Evolutionary conservation across 2,797 vertebrate species (phyloP), one percentile per base, ranked within the genome.

Genomic region (Diceros bicornis): DNA sequence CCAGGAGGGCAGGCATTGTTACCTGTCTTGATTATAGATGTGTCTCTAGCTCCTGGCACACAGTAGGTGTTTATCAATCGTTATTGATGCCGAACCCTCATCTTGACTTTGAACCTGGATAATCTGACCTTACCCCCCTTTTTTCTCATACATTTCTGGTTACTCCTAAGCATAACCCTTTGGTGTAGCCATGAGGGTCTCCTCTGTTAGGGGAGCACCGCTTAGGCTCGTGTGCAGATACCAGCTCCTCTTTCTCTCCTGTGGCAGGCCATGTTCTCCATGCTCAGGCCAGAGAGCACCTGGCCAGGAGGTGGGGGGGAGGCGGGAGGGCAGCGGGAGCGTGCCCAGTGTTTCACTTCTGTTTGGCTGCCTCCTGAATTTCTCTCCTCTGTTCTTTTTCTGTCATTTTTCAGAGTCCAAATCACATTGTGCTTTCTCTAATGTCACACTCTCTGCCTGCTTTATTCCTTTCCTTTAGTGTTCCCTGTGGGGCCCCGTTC

Each of bases 281-380:
- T 8, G 14, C 7, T 17, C 57, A 78, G 77, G 52, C n/a, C 50
- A 52, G 50, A 11, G 34, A n/a, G 78, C 18, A 1, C 11, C 13
- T 69, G 66, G 18, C 74, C 3, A 9, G 59, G 55, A 34, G 8
- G 52, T 7, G 37, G 57, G 32, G 34, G 50, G n/a, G n/a, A n/a
- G 75, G 18, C 0, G 16, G 14, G 71, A 10, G 5, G 8, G 29
- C 7, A 0, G 44, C n/a, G 2, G 9, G 6, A 47, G 1, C 1
- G 6, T 25, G 14, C 64, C 62, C 5, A 1, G 7, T 0, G 4
- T 27, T 37, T 50, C n/a, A 18, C 34, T 32, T 27, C 81, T 72
- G 21, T 27, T 21, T 1, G 17, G 25, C 64, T 4, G 6, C 25
- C 34, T 44, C 62, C 47, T 32, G 44, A 11, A 27, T 17, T 52